Base-by-base conservation (phyloP, 2,888 invertebrate genomes). In the Odontomyia ornata region DNA sequence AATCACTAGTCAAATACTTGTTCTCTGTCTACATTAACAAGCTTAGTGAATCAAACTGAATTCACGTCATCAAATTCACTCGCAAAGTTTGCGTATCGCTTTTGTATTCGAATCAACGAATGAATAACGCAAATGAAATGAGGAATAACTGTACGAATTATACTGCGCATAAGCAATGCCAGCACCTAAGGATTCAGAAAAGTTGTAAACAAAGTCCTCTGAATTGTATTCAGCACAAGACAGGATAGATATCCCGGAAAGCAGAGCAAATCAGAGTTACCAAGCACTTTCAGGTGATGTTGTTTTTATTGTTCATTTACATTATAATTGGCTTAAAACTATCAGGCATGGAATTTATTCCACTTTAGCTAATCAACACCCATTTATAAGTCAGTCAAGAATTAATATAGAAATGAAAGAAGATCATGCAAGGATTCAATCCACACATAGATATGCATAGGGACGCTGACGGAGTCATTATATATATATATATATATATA, bases 41-140 rank as follows among this genome's bases (percentile, higher is more conserved):
- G 65, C 65, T 65, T 65, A 28, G n/a, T 65, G 36, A 30, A 36
- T 27, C 65, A 36, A 65, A 65, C 65, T 65, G 36, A 65, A 18
- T 36, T 65, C 65, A n/a, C 43, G 25, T 65, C 65, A 36, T n/a
- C 7, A 28, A 21, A 65, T 30, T 43, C 30, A 65, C 25, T 65
- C 5, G 27, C n/a, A 5, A 18, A 21, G 7, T n/a, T 65, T 36
- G 27, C 36, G 65, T n/a, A 52, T 52, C 4, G 18, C 15, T 43
- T 65, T 30, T 21, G n/a, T 30, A 36, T 65, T 9, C 36, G 36
- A 36, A 62, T 62, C 9, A 62, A 27, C 28, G 28, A 62, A 62
- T 36, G 65, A 36, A 65, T 43, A n/a, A 28, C 5, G 28, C 65
- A 65, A 30, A 18, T 65, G 36, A 65, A 36, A 36, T n/a, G 27